Base-by-base conservation (phyloP, 1,140 invertebrate genomes). In the Plectus sambesii region DNA sequence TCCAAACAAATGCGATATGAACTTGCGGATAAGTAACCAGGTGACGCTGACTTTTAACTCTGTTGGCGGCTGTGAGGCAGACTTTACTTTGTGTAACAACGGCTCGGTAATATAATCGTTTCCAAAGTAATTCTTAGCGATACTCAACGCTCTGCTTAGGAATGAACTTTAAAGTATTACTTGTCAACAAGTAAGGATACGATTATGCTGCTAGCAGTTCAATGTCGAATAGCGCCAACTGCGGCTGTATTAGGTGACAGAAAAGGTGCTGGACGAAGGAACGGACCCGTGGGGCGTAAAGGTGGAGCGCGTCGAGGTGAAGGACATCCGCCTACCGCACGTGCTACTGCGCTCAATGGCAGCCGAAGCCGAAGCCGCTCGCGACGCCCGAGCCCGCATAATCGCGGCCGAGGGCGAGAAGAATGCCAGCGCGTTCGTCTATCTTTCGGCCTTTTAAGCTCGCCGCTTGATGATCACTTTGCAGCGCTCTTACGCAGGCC, bases 211-310 rank as follows among this genome's bases (percentile, higher is more conserved):
- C n/a, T 42, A 42, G 12, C 5, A 9, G 3, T 19, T 12, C 20
- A 5, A 8, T 5, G 3, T 2, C 33, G 38, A 5, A 61, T 5
- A n/a, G 23, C n/a, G 9, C 3, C 12, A 36, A n/a, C n/a, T n/a
- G n/a, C n/a, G n/a, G n/a, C n/a, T n/a, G n/a, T 23, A 63, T 49
- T 41, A 63, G 62, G 62, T 66, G 9, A 64, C 66, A 3, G 63
- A 66, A 37, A 69, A 66, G 38, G 66, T 79, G 25, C 72, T 92
- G 24, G 85, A 90, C 64, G 85, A 87, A 46, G 87, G 86, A n/a
- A 94, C 89, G 3, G 87, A 90, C 62, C 84, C 85, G 26, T 93
- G 89, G 89, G 89, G 89, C n/a, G 85, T 93, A 12, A 88, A 92
- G 76, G 87, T 96, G 1, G 85, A 94, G 72, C 76, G 87, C 27